A percentile compares a stretch with the other conserved stretches of the same genome.
phyloP scores from a whole-genome alignment of 2,113 vertebrate species.

The Bufo bufo region DNA sequence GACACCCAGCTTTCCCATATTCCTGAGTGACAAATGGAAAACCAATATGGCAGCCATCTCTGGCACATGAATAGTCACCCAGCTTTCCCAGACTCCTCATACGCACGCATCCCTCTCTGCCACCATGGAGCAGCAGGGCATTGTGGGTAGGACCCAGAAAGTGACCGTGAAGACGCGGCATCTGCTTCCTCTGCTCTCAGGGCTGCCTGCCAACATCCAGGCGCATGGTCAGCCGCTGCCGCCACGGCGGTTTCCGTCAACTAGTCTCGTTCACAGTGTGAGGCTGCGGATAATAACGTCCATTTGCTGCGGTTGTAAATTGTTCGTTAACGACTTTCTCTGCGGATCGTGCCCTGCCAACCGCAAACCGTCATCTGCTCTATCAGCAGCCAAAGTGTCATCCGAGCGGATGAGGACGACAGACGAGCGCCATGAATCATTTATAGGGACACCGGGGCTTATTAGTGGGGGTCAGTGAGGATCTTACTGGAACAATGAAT shows the following conservation, averaged over 20 bases:
- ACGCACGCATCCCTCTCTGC: not conserved
- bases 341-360: not conserved
- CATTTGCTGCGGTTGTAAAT: conserved; percentile 30
- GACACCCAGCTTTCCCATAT: no score
- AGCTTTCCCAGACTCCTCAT: not conserved
- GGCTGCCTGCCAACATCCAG: not conserved
- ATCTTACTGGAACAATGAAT: not conserved
- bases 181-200: not conserved
- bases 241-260: not conserved
- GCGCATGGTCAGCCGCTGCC: not conserved
- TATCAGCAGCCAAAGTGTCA: not conserved
- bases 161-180: not conserved
- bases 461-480: not conserved
- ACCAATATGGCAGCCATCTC: not conserved
- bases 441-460: not conserved
- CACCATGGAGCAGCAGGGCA: not conserved
- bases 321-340: not conserved
- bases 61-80: not conserved
- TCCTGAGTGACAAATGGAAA: not conserved
- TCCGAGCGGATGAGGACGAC: not conserved
- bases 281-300: not conserved
- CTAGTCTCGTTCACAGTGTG: not conserved
- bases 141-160: not conserved
- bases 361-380: not conserved
- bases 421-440: conserved; percentile 5